phyloP scores from a whole-genome alignment of 2,113 vertebrate genomes.

The Patagioenas fasciata region DNA sequence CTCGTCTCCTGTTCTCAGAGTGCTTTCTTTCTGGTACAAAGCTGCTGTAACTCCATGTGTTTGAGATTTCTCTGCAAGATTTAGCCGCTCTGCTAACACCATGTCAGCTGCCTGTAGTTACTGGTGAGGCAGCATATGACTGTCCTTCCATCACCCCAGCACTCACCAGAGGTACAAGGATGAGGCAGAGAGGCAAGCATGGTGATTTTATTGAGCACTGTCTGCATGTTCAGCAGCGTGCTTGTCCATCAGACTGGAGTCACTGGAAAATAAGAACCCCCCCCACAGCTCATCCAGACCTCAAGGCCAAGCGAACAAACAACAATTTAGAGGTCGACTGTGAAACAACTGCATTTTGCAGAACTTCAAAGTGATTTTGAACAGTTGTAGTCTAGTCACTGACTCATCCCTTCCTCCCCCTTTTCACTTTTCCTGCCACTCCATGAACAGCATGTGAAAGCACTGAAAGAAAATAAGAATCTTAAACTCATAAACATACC shows the following conservation, averaged over 20 bases:
- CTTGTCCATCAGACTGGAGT: neutral
- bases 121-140: neutral
- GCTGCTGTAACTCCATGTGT: neutral
- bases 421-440: slow-evolving; percentile 69
- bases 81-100: neutral
- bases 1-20: neutral
- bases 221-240: neutral
- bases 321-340: neutral
- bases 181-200: neutral
- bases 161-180: neutral
- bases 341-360: neutral
- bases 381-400: slow-evolving; percentile 43
- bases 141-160: neutral
- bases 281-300: neutral
- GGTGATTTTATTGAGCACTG: neutral
- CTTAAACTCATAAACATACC: slow-evolving; percentile 81
- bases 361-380: slow-evolving; percentile 52
- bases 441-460: slow-evolving; percentile 71
- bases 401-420: slow-evolving; percentile 37
- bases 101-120: neutral
- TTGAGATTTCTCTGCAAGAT: neutral
- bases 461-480: slow-evolving; percentile 77
- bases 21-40: neutral
- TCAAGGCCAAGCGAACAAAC: neutral
- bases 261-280: neutral